Evolutionary conservation across 2,888 invertebrate species (phyloP), one percentile per base, ranked within the genome.

Genomic region (Cremastinae sp.): DNA sequence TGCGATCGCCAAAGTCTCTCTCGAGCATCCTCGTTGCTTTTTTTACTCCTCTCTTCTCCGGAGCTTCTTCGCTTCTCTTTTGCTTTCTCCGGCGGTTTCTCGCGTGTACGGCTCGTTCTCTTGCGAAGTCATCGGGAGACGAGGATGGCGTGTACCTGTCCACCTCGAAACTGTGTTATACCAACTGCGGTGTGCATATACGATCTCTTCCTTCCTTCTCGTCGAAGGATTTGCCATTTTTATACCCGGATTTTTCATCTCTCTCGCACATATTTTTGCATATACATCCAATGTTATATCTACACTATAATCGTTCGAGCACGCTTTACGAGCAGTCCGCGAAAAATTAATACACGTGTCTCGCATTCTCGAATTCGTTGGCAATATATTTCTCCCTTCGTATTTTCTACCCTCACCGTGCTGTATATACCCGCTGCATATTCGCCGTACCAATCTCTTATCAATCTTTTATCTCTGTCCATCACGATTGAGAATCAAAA

Each of bases 281-380:
- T 45, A 37, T 71, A 74, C 65, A 79, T 66, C 51, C 58, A 53
- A 66, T 80, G 74, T 78, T 83, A 82, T 87, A 87, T 87, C 85
- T 86, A 83, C 81, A 83, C 84, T 87, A 84, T 84, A 85, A 88
- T 88, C 88, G 84, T 87, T 86, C 86, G 86, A 83, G 83, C 83
- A 82, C 81, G 82, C 83, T 88, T 89, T 89, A 89, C 86, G 89
- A 89, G 84, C 86, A 84, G 85, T 86, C 85, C 83, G 79, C 85
- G 86, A 87, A 86, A 87, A 87, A 88, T 89, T 85, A 88, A 87
- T 86, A 86, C 85, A 86, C 85, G 87, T 87, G 86, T 88, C 86
- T 85, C 78, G 85, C 83, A 83, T 84, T 84, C 85, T 83, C 86
- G 85, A 87, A 88, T 87, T 88, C 81, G 85, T 84, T 84, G 84